These are phyloP conservation scores for Thumatha senex DNA, from an alignment of 2,888 invertebrate genomes.

Conservation along the genomic window DNA sequence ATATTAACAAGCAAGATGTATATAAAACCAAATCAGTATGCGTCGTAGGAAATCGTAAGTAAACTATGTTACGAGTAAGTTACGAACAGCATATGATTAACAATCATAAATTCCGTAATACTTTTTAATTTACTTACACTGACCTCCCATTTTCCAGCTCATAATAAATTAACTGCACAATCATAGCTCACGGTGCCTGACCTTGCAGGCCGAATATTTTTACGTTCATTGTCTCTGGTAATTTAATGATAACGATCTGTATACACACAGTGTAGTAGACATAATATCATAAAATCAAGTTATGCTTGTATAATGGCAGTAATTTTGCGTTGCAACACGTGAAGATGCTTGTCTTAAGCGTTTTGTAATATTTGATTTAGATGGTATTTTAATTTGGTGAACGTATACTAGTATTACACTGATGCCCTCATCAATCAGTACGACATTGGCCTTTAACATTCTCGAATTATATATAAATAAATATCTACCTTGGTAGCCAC, in stretches of 20 bases:
- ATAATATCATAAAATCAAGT: slow-evolving; percentile 34
- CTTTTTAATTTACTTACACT: background rate
- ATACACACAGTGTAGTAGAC: slow-evolving; percentile 42
- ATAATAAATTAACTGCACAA: slow-evolving; percentile 22
- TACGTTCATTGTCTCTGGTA: slow-evolving; percentile 53
- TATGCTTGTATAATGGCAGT: slow-evolving; percentile 40
- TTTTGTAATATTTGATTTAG: slow-evolving; percentile 37
- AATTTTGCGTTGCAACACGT: slow-evolving; percentile 48
- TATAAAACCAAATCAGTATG: background rate
- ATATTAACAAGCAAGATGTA: too few species aligned
- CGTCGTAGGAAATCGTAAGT: background rate
- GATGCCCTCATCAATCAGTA: slow-evolving; percentile 3
- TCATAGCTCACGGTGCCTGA: slow-evolving; percentile 50
- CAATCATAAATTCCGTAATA: background rate
- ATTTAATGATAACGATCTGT: slow-evolving; percentile 51
- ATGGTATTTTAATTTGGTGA: slow-evolving; percentile 41
- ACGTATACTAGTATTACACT: slow-evolving; percentile 13
- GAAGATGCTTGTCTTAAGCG: slow-evolving; percentile 36
- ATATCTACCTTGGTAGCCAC: background rate
- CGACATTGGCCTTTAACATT: background rate
- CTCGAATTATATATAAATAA: background rate
- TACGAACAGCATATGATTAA: background rate
- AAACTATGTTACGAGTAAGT: background rate
- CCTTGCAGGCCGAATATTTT: slow-evolving; percentile 54
- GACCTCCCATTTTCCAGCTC: background rate